Percentiles rank a stretch among this genome's conserved stretches.
These are phyloP conservation scores for Linepithema humile DNA, from an alignment of 1,140 invertebrate genomes.

Conservation along the genomic window DNA sequence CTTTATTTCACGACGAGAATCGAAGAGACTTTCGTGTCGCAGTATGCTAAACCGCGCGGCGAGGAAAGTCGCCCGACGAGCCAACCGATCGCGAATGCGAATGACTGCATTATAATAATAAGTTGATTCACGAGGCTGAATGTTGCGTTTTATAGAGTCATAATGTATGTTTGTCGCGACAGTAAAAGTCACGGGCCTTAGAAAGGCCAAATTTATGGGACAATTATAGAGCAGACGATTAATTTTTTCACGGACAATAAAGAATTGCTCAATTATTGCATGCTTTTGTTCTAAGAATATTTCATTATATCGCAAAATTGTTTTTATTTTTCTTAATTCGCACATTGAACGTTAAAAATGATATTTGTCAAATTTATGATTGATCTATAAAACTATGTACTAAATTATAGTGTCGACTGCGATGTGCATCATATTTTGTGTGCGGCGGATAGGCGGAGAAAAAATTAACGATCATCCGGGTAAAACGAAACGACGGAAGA, in stretches of 20 bases:
- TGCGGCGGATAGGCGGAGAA: not conserved
- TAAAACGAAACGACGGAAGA: not conserved
- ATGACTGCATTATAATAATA: conserved; percentile 55
- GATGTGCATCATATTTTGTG: not conserved
- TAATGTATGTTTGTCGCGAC: conserved; percentile 33
- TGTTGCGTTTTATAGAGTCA: conserved; percentile 41
- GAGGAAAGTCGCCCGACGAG: not conserved
- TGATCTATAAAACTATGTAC: no score
- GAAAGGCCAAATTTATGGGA: not conserved
- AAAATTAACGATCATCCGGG: not conserved
- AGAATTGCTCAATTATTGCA: not conserved
- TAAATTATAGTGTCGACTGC: no score
- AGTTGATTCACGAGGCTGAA: conserved; percentile 36
- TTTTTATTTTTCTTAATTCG: not conserved
- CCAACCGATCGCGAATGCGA: conserved; percentile 28
- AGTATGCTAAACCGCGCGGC: conserved; percentile 29
- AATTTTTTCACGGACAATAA: conserved; percentile 12
- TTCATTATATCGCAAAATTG: not conserved
- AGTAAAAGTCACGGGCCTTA: conserved; percentile 27
- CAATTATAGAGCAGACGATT: not conserved
- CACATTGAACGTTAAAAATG: not conserved
- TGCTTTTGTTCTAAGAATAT: not conserved
- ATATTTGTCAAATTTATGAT: not conserved
- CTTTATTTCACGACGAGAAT: conserved; percentile 21
- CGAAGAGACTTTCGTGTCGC: conserved; percentile 40